Base-by-base conservation (phyloP, 2,113 vertebrate species). In the Apistogramma diplotaenia region DNA sequence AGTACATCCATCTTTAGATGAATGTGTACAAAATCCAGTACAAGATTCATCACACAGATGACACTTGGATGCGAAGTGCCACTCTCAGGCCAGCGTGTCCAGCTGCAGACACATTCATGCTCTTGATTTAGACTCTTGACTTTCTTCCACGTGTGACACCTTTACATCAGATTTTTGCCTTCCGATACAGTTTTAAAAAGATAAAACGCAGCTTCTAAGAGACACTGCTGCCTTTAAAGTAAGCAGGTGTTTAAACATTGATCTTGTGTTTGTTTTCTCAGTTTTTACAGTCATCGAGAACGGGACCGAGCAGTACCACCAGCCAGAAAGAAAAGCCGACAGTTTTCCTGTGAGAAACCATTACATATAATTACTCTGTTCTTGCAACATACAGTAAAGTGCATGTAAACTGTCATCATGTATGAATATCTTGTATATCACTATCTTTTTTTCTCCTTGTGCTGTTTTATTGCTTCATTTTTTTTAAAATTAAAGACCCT, bases 241-340 rank as follows among this genome's bases (percentile, higher is more conserved):
- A 51, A 70, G 16, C 13, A 29, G 51, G 2, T 51, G 25, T 75
- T 58, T 46, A 27, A 59, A 57, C 46, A n/a, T 53, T n/a, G 6
- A 35, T 58, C n/a, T 58, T 43, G 40, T 61, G 21, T 81, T 79
- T 81, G 8, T 84, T 15, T 92, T 90, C 82, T 86, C 94, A 99
- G 98, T 99, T 88, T 99, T 99, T 92, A 94, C 95, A 8, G 96
- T 96, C 37, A 90, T 98, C 1, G 96, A 99, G 95, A 99, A 99
- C 0, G 97, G 97, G 84, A 96, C 93, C 1, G 96, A 97, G 33
- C 93, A 94, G 88, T 96, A 96, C 84, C 82, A 89, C 82, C 89
- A 86, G 89, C 95, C 96, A 67, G 96, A 97, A 89, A 93, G 92
- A 84, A 97, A 96, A 90, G 83, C 67, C 1, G 89, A 94, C 51